Evolutionary conservation across 2,888 invertebrate species (phyloP).

Genomic region (Sesamia inferens): DNA sequence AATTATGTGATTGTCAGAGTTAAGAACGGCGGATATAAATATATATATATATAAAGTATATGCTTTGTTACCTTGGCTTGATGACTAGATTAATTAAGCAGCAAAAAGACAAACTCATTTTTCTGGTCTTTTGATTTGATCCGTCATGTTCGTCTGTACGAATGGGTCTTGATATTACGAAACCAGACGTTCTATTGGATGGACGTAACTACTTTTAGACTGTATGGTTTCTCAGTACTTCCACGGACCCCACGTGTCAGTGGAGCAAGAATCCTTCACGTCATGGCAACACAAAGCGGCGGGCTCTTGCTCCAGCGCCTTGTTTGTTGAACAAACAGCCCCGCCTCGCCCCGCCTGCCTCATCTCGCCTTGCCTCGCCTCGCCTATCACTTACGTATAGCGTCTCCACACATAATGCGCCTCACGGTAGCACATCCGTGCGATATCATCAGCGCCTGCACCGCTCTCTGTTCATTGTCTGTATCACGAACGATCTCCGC

Average conservation of each 20-base stretch:
- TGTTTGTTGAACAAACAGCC: constrained; percentile 86
- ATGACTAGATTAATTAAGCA: not conserved
- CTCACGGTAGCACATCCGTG: constrained; percentile 63
- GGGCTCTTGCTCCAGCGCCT: constrained; percentile 66
- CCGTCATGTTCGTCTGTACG: too few species aligned
- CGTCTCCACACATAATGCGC: constrained; percentile 57
- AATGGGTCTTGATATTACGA: not conserved
- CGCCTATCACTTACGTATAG: constrained; percentile 67
- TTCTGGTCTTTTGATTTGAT: not conserved
- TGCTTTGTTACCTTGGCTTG: not conserved
- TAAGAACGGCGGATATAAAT: constrained; percentile 28
- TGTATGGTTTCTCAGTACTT: constrained; percentile 7
- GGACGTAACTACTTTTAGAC: not conserved
- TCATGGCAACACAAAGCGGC: constrained; percentile 79
- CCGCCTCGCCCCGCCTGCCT: constrained; percentile 49
- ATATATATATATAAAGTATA: constrained; percentile 2
- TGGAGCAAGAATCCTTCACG: constrained; percentile 65
- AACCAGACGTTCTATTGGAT: not conserved
- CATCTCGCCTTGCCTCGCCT: constrained; percentile 52
- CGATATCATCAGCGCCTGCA: constrained; percentile 58
- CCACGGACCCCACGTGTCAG: constrained; percentile 55
- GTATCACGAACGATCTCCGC: constrained; percentile 54
- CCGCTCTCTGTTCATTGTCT: constrained; percentile 48
- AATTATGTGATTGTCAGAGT: constrained; percentile 41
- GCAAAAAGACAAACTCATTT: not conserved